Conservation (phyloP, 37 sponge, comb jelly and placozoan genomes). For the Mnemiopsis leidyi region DNA sequence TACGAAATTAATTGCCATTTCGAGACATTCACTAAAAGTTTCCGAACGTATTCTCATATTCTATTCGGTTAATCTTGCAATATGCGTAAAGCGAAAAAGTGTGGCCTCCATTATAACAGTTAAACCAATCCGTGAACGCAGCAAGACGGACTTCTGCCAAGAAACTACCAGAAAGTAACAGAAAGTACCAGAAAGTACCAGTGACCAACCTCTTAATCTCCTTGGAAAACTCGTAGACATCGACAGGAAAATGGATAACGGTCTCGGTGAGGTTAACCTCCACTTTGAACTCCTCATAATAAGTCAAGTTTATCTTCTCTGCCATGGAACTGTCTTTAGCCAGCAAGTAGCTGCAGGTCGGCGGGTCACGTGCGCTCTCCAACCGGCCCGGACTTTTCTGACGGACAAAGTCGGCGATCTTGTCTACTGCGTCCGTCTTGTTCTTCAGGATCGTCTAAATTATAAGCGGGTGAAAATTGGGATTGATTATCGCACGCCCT, state of each 20-base stretch:
- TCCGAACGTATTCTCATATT: too few relatives aligned
- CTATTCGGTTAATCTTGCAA: too few relatives aligned
- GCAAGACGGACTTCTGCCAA: too few relatives aligned
- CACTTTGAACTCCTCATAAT: background rate
- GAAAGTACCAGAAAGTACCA: too few relatives aligned
- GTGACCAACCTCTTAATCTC: constrained; percentile 4
- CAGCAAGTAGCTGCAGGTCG: constrained; percentile 8
- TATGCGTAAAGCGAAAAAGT: too few relatives aligned
- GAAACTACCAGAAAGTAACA: too few relatives aligned
- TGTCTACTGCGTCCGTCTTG: constrained; percentile 47
- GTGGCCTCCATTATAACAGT: too few relatives aligned
- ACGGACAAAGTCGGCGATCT: constrained; percentile 32
- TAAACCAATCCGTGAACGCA: too few relatives aligned
- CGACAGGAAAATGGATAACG: background rate
- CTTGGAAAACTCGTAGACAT: constrained; percentile 27
- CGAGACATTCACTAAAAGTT: too few relatives aligned
- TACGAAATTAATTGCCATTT: too few relatives aligned
- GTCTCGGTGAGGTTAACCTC: constrained; percentile 22
- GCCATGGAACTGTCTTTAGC: constrained; percentile 3
- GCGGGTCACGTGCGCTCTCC: background rate
- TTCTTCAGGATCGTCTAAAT: constrained; percentile 6
- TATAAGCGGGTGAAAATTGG: background rate
- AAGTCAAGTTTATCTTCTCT: constrained; percentile 27
- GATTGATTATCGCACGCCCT: background rate
- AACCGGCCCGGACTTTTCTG: background rate